Evolutionary conservation across 1,140 invertebrate species (phyloP).

Genomic region (Papilio machaon): DNA sequence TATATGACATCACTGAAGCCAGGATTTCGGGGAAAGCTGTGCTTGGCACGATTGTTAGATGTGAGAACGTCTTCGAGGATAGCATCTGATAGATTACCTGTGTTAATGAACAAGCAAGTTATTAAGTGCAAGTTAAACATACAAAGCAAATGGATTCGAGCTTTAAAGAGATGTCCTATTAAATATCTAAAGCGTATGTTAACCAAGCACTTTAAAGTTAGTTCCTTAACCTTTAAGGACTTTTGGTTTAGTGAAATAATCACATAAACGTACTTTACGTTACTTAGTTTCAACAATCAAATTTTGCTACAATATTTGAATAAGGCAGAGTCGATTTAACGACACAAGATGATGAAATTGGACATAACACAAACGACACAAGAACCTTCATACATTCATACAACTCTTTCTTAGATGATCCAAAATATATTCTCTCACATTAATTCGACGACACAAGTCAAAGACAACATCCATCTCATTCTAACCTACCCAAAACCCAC

Average conservation of each 20-base stretch:
- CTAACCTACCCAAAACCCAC: not conserved
- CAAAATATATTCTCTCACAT: too few relatives aligned
- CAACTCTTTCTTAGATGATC: not conserved
- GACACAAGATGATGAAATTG: too few relatives aligned
- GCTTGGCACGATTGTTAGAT: slow-evolving; percentile 58
- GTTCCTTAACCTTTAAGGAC: too few relatives aligned
- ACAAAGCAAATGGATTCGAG: too few relatives aligned
- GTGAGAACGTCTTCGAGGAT: slow-evolving; percentile 51
- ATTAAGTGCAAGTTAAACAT: slow-evolving; percentile 29
- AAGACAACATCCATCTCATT: not conserved
- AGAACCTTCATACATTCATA: not conserved
- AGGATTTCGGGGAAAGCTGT: slow-evolving; percentile 61
- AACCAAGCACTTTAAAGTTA: too few relatives aligned
- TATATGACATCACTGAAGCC: slow-evolving; percentile 59
- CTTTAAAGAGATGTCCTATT: too few relatives aligned
- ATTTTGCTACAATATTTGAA: too few relatives aligned
- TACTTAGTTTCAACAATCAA: too few relatives aligned
- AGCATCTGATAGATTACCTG: slow-evolving; percentile 48
- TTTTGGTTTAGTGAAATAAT: too few relatives aligned
- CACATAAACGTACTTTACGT: too few relatives aligned
- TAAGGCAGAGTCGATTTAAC: too few relatives aligned
- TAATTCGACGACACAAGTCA: not conserved
- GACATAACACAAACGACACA: not conserved
- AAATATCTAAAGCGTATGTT: not conserved
- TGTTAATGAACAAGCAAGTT: slow-evolving; percentile 15